Evolutionary conservation across 1,140 invertebrate species (phyloP).

Genomic region (Venustaconcha ellipsiformis): DNA sequence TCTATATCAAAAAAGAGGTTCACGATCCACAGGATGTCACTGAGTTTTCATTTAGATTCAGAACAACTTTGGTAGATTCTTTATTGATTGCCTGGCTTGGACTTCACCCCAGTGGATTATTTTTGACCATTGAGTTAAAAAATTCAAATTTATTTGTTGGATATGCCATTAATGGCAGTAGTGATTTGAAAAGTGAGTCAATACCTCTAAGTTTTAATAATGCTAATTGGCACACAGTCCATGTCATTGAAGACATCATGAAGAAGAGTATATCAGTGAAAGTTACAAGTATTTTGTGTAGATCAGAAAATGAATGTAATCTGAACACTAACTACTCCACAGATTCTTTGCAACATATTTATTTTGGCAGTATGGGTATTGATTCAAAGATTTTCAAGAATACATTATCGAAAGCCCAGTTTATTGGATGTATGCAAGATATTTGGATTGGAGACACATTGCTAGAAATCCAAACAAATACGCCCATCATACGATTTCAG

Average conservation of each 20-base stretch:
- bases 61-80: slow-evolving; percentile 88
- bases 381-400: too few relatives aligned
- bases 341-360: too few relatives aligned
- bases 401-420: slow-evolving; percentile 53
- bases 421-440: slow-evolving; percentile 93
- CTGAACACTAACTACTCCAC: too few relatives aligned
- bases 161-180: not conserved
- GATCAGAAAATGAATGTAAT: too few relatives aligned
- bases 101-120: slow-evolving; percentile 72
- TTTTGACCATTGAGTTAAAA: slow-evolving; percentile 32
- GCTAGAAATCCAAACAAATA: not conserved
- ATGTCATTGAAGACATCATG: not conserved
- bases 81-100: slow-evolving; percentile 73
- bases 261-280: not conserved
- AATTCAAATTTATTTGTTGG: slow-evolving; percentile 13
- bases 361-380: too few relatives aligned
- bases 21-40: slow-evolving; percentile 65
- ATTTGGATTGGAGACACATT: slow-evolving; percentile 83
- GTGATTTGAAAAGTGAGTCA: not conserved
- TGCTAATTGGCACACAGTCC: slow-evolving; percentile 39
- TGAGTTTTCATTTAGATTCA: slow-evolving; percentile 83
- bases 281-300: not conserved
- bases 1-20: too few relatives aligned
- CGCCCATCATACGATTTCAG: too few relatives aligned
- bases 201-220: slow-evolving; percentile 66